Evolutionary conservation across 1,140 invertebrate genomes (phyloP), one percentile per base, ranked within the genome.

Genomic region (Sitophilus oryzae): DNA sequence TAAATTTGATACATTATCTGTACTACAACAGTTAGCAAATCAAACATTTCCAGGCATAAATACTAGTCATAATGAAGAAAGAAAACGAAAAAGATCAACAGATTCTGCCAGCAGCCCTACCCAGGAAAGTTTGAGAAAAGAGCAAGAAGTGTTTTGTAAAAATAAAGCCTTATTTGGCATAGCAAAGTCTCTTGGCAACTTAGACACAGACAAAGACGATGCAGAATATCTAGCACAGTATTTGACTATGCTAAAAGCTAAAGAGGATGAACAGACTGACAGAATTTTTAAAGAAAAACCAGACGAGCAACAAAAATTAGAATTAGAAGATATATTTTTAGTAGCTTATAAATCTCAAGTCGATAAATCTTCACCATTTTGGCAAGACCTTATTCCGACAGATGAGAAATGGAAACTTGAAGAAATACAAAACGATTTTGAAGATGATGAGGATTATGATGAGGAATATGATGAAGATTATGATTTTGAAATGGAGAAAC

Each of bases 261-360:
- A 40, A 20, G 38, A 40, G 8, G 8, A 40, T 14, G n/a, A 9
- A 36, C 21, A 46, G 15, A 19, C 30, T 6, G 11, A 34, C 14
- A 34, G 36, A 18, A 38, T 47, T 42, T 14, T 38, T 15, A n/a
- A n/a, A n/a, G 38, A 15, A 6, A 14, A 6, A 8, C 5, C 5
- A 6, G 14, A 15, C 5, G 14, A 35, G 38, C 19, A 52, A 40
- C 37, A 52, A 48, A 41, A 14, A 3, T 22, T 36, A 3, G 15
- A 58, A 35, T 21, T 21, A 15, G 62, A 64, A 45, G 51, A 67
- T 51, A 60, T 70, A 11, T 70, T 70, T 53, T 40, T 40, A 43
- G 2, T 55, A 23, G 63, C 61, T 6, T 69, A 65, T 45, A 49
- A 65, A 15, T 40, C 36, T 3, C 43, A 52, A 22, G 40, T 52